Percentiles rank a stretch among this genome's conserved stretches.
Conservation (phyloP, 1,140 invertebrate species). For the Anastrepha ludens region DNA sequence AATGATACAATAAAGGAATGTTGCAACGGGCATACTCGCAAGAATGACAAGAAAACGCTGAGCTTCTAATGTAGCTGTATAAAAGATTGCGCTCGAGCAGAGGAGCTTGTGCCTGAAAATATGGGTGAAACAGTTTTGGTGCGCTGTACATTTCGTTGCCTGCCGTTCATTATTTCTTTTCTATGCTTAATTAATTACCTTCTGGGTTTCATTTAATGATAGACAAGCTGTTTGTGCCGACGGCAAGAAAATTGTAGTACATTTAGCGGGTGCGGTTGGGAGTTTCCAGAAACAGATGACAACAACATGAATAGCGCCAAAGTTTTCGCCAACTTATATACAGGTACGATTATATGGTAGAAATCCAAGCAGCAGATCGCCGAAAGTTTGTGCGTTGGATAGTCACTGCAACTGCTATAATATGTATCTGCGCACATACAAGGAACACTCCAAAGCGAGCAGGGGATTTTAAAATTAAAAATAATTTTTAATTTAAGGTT, state of each 20-base stretch:
- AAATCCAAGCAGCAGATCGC: not conserved
- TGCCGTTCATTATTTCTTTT: slow-evolving; percentile 3
- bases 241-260: slow-evolving; percentile 33
- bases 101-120: not conserved
- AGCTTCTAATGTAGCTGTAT: not conserved
- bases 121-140: too few relatives aligned
- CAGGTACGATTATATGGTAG: not conserved
- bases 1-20: slow-evolving; percentile 14
- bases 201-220: slow-evolving; percentile 49
- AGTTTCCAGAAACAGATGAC: not conserved
- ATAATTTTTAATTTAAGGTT: too few relatives aligned
- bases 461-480: too few relatives aligned
- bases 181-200: slow-evolving; percentile 49
- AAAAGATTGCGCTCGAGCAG: not conserved
- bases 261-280: not conserved
- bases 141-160: not conserved
- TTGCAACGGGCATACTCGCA: not conserved
- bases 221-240: slow-evolving; percentile 43
- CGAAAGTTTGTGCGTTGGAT: not conserved
- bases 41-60: not conserved
- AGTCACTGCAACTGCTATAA: not conserved
- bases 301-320: slow-evolving; percentile 28
- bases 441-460: too few relatives aligned
- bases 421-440: too few relatives aligned
- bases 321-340: not conserved